A percentile compares a stretch with the other conserved stretches of the same genome.
phyloP scores from a whole-genome alignment of 2,113 vertebrate genomes.

The Candoia aspera region DNA sequence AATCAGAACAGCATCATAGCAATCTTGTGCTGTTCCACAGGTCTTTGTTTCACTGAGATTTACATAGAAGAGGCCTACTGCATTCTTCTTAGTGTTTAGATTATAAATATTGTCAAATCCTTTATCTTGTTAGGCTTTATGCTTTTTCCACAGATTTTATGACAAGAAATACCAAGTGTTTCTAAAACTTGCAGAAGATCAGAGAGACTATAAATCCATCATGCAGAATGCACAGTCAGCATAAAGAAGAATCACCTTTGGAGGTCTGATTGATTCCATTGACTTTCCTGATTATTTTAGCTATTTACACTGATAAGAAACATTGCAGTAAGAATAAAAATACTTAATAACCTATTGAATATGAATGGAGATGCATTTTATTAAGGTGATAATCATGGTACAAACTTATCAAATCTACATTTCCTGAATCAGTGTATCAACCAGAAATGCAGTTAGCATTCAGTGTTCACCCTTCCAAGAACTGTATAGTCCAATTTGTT shows the following conservation, averaged over 20 bases:
- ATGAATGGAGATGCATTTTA: neutral
- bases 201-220: conserved; percentile 86
- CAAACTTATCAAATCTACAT: neutral
- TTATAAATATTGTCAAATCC: neutral
- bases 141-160: conserved; percentile 82
- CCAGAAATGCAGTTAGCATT: neutral
- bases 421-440: neutral
- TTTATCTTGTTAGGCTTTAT: neutral
- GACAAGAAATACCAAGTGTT: conserved; percentile 91
- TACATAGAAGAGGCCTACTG: neutral
- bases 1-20: neutral
- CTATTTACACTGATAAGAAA: neutral
- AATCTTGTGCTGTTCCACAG: neutral
- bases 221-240: conserved; percentile 73
- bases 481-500: neutral
- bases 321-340: neutral
- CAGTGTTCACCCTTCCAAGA: neutral
- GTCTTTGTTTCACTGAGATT: neutral
- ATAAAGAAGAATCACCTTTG: neutral
- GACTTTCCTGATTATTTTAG: conserved; percentile 16
- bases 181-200: conserved; percentile 85
- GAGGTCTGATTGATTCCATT: neutral
- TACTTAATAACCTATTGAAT: neutral
- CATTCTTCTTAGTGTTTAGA: accelerated
- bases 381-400: neutral